Evolutionary conservation across 2,888 invertebrate species (phyloP), one percentile per base, ranked within the genome.

Genomic region (Calameuta filiformis): DNA sequence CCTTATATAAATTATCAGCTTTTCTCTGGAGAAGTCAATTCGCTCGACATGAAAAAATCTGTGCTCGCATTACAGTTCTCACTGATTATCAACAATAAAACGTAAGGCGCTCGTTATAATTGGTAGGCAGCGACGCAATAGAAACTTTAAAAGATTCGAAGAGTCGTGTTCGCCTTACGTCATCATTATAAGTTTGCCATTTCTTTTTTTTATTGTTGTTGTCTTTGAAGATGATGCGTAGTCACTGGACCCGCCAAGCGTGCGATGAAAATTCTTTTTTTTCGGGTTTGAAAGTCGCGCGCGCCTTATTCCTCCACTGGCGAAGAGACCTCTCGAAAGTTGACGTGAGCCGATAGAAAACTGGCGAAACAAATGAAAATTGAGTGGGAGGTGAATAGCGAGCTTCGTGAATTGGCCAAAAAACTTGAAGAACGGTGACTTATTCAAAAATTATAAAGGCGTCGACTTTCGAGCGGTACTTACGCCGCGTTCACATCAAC

Each of bases 121-220:
- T 87, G 87, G 88, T 85, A 86, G 85, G 86, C 85, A 81, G 85
- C 86, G 88, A 89, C 83, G 81, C 83, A 88, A 87, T 89, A 88
- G 87, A 89, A 89, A 89, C 83, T 85, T 88, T 81, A 81, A 82
- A 84, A 85, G 56, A 56, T 56, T 56, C 56, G 23, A 0, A 56
- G 56, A 23, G 56, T 81, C 79, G 79, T 77, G 73, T 75, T 40
- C 68, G 35, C 12, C 35, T 33, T 35, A 30, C n/a, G 35, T 73
- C 23, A n/a, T 35, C 0, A 23, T 33, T n/a, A 73, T 34, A 30
- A 11, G 15, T 9, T 35, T 35, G 11, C n/a, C 12, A 35, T 35
- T 35, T 35, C 6, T 11, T 35, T 73, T 31, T 33, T 34, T 12
- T 73, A n/a, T 34, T 73, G n/a, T 73, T 73, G 35, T n/a, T 73